Conservation (phyloP, 2,888 invertebrate genomes). For the Tuta absoluta region DNA sequence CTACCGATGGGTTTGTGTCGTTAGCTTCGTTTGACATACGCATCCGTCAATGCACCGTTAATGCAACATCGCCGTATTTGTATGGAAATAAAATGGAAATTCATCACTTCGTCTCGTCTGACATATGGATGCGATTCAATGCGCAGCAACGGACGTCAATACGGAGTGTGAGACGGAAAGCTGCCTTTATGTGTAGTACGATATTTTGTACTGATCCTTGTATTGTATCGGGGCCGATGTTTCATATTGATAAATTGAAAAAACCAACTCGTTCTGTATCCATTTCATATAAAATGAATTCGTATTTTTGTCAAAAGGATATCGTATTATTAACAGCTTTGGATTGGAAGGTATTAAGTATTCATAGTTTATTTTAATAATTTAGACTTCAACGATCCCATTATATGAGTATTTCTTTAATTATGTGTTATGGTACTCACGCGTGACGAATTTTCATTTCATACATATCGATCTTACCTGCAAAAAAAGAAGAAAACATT, state of each 20-base stretch:
- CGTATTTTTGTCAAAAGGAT: slow-evolving; percentile 3
- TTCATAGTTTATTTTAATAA: neutral
- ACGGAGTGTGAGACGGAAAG: too few species aligned
- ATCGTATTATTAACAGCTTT: neutral
- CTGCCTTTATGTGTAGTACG: neutral
- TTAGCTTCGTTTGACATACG: too few species aligned
- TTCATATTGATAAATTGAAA: slow-evolving; percentile 51
- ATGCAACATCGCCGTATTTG: too few species aligned
- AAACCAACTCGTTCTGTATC: slow-evolving; percentile 36
- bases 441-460: neutral
- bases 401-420: neutral
- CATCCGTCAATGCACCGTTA: too few species aligned
- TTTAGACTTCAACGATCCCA: neutral
- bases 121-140: too few species aligned
- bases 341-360: neutral
- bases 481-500: neutral
- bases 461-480: neutral
- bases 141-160: too few species aligned
- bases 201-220: neutral
- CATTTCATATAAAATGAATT: slow-evolving; percentile 32
- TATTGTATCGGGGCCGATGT: slow-evolving; percentile 36
- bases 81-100: too few species aligned
- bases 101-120: too few species aligned
- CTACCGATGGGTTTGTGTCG: neutral
- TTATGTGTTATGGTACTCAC: neutral